A percentile compares a stretch with the other conserved stretches of the same genome.
These are phyloP conservation scores for Bubo blakistoni DNA, from an alignment of 2,113 vertebrate genomes.

Conservation along the genomic window DNA sequence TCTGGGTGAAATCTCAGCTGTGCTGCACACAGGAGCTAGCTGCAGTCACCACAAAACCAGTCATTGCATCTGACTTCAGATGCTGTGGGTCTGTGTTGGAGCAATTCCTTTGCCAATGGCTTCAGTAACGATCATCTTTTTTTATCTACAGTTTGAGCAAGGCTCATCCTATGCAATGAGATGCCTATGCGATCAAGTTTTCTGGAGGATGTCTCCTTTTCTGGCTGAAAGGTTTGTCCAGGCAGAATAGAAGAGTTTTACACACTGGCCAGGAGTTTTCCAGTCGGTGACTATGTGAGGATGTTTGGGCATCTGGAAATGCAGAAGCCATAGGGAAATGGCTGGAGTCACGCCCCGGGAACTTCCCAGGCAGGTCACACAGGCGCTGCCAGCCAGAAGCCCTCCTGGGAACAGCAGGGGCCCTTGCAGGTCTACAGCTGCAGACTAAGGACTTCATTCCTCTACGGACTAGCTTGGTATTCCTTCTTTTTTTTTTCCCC, in stretches of 20 bases:
- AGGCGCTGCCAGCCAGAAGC: neutral
- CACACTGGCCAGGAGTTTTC: neutral
- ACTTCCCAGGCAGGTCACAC: neutral
- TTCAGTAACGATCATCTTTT: neutral
- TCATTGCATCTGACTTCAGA: neutral
- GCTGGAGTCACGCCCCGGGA: rapidly evolving
- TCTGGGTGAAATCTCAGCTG: neutral
- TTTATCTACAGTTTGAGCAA: neutral
- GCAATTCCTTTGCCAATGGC: neutral
- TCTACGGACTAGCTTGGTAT: neutral
- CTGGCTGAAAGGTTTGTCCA: neutral
- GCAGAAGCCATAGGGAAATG: neutral
- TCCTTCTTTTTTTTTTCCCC: neutral
- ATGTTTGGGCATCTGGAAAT: neutral
- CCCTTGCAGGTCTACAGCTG: rapidly evolving
- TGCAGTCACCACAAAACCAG: neutral
- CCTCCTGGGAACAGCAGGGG: rapidly evolving
- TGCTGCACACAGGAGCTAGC: neutral
- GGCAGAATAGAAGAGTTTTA: neutral
- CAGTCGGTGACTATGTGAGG: rapidly evolving
- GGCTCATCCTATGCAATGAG: neutral
- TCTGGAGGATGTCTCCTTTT: neutral
- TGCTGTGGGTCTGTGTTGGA: neutral
- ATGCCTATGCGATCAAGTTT: neutral
- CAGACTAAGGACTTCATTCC: neutral